phyloP scores from a whole-genome alignment of 2,113 vertebrate species.

The Rhea americana region DNA sequence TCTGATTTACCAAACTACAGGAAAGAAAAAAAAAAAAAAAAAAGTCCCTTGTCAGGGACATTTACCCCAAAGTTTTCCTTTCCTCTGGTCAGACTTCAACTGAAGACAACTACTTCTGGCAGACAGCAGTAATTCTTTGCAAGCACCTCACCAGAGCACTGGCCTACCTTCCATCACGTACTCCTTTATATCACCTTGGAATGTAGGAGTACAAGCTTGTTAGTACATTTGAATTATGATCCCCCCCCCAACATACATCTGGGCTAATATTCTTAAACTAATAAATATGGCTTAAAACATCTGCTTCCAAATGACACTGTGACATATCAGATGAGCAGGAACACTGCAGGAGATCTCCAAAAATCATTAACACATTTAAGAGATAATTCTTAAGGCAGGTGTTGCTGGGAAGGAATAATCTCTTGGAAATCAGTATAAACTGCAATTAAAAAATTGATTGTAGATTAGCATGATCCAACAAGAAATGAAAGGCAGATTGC shows the following conservation, averaged over 20 bases:
- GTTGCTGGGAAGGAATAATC: neutral
- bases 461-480: slow-evolving; percentile 26
- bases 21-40: neutral
- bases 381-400: slow-evolving; percentile 63
- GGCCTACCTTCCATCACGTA: neutral
- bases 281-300: slow-evolving; percentile 38
- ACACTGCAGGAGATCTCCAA: neutral
- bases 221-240: neutral
- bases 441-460: neutral
- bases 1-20: neutral
- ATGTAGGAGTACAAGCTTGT: neutral
- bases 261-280: neutral
- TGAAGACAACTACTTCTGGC: neutral
- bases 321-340: neutral
- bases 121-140: neutral
- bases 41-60: neutral
- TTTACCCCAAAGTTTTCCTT: neutral
- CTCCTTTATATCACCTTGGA: neutral
- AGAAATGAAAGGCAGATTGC: slow-evolving; percentile 23
- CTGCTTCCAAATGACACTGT: neutral
- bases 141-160: neutral
- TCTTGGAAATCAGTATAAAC: slow-evolving; percentile 29
- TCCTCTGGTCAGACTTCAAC: neutral
- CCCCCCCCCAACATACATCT: neutral
- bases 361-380: neutral